phyloP scores from a whole-genome alignment of 2,888 invertebrate species.

The Vandiemenella viatica region DNA sequence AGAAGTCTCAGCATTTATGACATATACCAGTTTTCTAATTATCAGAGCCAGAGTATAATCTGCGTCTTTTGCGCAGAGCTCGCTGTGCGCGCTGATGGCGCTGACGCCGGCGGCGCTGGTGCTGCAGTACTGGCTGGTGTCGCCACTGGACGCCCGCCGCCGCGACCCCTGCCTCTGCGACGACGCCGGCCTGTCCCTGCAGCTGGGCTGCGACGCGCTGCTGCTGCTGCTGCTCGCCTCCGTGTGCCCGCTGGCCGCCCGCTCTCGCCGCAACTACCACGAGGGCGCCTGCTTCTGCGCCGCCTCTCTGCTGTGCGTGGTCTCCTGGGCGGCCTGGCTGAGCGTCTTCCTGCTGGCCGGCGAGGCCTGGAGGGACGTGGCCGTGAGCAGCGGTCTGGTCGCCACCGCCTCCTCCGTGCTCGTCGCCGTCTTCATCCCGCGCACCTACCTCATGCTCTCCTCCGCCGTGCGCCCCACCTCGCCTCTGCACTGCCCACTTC shows the following conservation, averaged over 20 bases:
- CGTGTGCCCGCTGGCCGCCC: conserved; percentile 43
- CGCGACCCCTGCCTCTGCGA: background rate
- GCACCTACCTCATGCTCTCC: conserved; percentile 50
- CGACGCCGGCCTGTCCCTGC: conserved; percentile 2
- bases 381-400: conserved; percentile 43
- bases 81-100: background rate
- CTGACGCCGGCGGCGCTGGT: background rate
- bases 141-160: background rate
- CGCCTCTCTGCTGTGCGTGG: conserved; percentile 36
- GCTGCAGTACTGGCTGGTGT: conserved; percentile 7
- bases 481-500: conserved; percentile 22
- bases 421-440: conserved; percentile 47
- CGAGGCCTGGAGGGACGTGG: conserved; percentile 31
- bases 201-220: conserved; percentile 40
- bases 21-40: too few species aligned
- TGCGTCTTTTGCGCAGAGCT: background rate
- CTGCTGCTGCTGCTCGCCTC: conserved; percentile 39
- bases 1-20: too few species aligned
- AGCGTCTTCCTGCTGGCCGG: conserved; percentile 33
- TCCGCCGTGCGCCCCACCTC: conserved; percentile 41
- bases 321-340: conserved; percentile 46
- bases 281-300: conserved; percentile 38
- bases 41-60: too few species aligned
- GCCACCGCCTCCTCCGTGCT: conserved; percentile 46
- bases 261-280: conserved; percentile 49